phyloP scores from a whole-genome alignment of 2,797 vertebrate genomes.

The Protonibea diacanthus region DNA sequence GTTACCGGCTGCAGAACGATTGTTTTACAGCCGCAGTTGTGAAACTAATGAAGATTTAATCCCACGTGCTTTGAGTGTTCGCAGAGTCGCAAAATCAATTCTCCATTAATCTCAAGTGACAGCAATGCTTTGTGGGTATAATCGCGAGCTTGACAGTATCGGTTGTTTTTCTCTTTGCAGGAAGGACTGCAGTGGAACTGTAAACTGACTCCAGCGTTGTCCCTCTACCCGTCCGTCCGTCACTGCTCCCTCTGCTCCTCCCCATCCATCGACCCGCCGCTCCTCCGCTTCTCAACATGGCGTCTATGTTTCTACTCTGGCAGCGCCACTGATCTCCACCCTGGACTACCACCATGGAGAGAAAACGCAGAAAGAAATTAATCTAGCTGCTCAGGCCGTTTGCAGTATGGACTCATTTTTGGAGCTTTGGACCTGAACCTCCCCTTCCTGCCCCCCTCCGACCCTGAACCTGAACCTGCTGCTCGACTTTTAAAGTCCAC shows the following conservation, averaged over 20 bases:
- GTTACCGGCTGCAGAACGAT: neutral
- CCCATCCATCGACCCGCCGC: neutral
- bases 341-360: conserved; percentile 92
- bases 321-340: conserved; percentile 85
- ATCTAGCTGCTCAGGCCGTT: conserved; percentile 82
- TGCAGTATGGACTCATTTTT: conserved; percentile 78
- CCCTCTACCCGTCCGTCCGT: neutral
- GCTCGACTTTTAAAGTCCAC: conserved; percentile 66
- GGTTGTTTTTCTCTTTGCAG: conserved; percentile 8
- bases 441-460: conserved; percentile 32
- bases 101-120: neutral
- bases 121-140: neutral
- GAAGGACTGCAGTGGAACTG: conserved; percentile 17
- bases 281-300: conserved; percentile 83
- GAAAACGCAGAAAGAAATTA: conserved; percentile 99
- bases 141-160: neutral
- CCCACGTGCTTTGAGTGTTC: conserved; percentile 2
- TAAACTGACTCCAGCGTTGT: neutral
- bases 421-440: conserved; percentile 86
- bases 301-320: conserved; percentile 78
- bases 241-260: neutral
- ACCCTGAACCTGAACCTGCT: conserved; percentile 27
- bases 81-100: conserved; percentile 16
- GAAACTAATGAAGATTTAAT: conserved; percentile 24
- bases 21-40: conserved; percentile 17